phyloP scores from a whole-genome alignment of 2,888 invertebrate genomes.

The Stictocephala bisonia region DNA sequence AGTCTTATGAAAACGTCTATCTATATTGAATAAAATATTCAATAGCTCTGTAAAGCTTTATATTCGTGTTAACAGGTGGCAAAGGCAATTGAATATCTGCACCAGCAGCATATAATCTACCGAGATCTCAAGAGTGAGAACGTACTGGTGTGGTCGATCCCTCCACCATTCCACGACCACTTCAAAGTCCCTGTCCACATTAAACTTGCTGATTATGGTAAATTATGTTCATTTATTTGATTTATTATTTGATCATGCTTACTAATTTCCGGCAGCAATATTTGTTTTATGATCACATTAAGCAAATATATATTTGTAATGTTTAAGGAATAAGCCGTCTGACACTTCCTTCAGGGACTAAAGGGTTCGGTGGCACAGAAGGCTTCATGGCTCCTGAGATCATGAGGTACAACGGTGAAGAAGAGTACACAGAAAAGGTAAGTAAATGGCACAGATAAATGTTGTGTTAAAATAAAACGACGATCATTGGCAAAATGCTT shows the following conservation, averaged over 20 bases:
- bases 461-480: no score
- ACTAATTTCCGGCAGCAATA: background rate
- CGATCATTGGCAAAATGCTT: no score
- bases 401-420: slow-evolving; percentile 97
- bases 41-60: no score
- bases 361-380: slow-evolving; percentile 98
- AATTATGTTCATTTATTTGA: slow-evolving; percentile 47
- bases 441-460: no score
- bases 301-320: background rate
- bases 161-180: slow-evolving; percentile 77
- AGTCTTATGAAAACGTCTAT: no score
- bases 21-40: no score
- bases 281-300: slow-evolving; percentile 14
- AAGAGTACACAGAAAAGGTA: slow-evolving; percentile 97
- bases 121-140: slow-evolving; percentile 96
- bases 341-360: slow-evolving; percentile 90
- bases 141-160: slow-evolving; percentile 97
- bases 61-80: slow-evolving; percentile 71
- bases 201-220: slow-evolving; percentile 96
- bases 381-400: slow-evolving; percentile 99
- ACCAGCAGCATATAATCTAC: slow-evolving; percentile 93
- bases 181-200: slow-evolving; percentile 82
- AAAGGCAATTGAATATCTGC: slow-evolving; percentile 94
- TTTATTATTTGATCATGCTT: background rate
- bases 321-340: slow-evolving; percentile 82